Base-by-base conservation (phyloP, 1,140 invertebrate species). In the Littorina saxatilis region DNA sequence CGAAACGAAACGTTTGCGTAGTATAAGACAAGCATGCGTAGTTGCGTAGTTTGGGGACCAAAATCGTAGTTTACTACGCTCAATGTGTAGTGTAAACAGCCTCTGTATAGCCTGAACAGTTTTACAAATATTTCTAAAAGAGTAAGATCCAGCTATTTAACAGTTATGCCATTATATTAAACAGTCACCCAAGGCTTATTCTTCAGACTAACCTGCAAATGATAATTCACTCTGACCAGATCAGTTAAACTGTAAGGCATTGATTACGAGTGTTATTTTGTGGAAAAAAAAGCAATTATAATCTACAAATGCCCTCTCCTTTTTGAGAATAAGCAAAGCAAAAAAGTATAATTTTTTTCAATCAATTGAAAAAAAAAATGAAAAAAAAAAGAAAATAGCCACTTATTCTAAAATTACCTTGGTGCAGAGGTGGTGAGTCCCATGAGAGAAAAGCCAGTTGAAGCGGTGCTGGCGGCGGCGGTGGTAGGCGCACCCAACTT, bases 381-480 rank as follows among this genome's bases (percentile, higher is more conserved):
- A 63, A 84, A 63, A 37, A 81, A 77, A 35, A 83, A 74, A 35
- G 73, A 15, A 17, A 84, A 27, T 79, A 72, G 27, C 68, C 70
- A 72, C 32, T 81, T 15, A 32, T 68, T 40, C 63, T 81, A 35
- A 13, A 52, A 68, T 32, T 79, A 43, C 58, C 81, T 81, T 13
- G 83, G 47, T 39, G 75, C 63, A 55, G 83, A 63, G 68, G 85
- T 61, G 37, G 85, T 74, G 40, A 84, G 70, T 86, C 90, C 77
- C 72, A 82, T 87, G 52, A 91, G 88, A 73, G 84, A 43, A 47
- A 91, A 79, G 9, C 85, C 76, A 82, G 88, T 55, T 40, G 81
- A 23, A n/a, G 84, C n/a, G 23, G 80, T 55, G 35, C 82, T 79
- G 11, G 78, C 61, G 20, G 76, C 32, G 32, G 79, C 40, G 37